Evolutionary conservation across 1,140 invertebrate genomes (phyloP), one percentile per base, ranked within the genome.

Genomic region (Goniozus legneri): DNA sequence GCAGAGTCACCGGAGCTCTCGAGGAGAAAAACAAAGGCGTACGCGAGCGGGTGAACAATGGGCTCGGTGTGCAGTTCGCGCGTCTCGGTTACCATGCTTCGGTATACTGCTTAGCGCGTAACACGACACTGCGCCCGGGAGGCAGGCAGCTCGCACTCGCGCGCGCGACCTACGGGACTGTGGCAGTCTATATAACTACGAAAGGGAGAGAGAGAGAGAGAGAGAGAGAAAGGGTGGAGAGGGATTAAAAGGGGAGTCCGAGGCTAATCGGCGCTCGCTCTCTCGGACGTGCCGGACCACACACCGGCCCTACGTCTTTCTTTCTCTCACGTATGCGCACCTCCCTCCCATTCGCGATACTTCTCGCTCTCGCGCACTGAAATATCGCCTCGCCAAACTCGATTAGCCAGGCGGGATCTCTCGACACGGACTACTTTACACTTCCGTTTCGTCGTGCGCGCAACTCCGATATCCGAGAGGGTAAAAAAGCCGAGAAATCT

Each of bases 201-300:
- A 27, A 27, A 27, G 24, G 16, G 20, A 20, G 10, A 22, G 32
- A 47, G 22, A n/a, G 30, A 45, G 33, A 33, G 34, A 24, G 36
- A 27, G 18, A 40, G 19, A 44, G 41, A 39, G 41, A 42, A 43
- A 47, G 35, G 45, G 37, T 44, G 35, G 44, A 52, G 42, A 50
- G 42, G 47, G 49, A 50, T 47, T 52, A 52, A n/a, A n/a, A n/a
- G n/a, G 56, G 36, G 56, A 50, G 48, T 54, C 62, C 32, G 54
- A 43, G 60, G 61, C 61, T 68, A 67, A 68, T 69, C 65, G 64
- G 56, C 60, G 52, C 63, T 47, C 59, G 51, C 43, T 24, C 54
- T n/a, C 50, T 57, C 54, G 62, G 56, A 64, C 65, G 65, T 67
- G 64, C 47, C 44, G 54, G 65, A 67, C 65, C 62, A 67, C 63